Conservation (phyloP, 2,888 invertebrate species). For the Drosophila atroscutellata region DNA sequence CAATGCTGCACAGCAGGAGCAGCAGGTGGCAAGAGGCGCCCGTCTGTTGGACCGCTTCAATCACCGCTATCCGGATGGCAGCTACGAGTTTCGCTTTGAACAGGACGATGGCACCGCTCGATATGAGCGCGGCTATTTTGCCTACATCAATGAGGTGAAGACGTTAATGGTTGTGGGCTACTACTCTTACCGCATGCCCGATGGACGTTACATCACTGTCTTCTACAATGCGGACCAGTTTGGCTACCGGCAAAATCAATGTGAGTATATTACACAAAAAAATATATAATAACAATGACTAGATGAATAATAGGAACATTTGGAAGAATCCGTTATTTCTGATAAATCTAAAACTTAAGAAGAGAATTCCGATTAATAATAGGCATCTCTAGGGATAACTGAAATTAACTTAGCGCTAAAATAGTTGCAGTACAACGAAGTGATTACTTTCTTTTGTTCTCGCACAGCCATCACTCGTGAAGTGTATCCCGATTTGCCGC, state of each 20-base stretch:
- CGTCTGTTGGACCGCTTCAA: constrained; percentile 75
- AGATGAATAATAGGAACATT: background rate
- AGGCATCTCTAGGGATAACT: background rate
- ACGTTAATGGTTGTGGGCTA: constrained; percentile 82
- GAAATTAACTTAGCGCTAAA: background rate
- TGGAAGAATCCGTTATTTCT: background rate
- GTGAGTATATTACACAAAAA: constrained; percentile 61
- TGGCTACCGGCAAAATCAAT: constrained; percentile 82
- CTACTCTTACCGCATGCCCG: constrained; percentile 81
- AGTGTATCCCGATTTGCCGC: constrained; percentile 80
- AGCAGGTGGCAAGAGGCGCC: constrained; percentile 13
- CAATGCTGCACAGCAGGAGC: background rate
- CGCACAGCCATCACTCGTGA: constrained; percentile 78
- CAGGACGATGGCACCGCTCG: constrained; percentile 81
- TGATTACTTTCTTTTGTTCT: background rate
- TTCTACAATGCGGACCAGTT: constrained; percentile 84
- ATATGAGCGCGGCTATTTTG: constrained; percentile 83
- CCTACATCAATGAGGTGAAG: constrained; percentile 68
- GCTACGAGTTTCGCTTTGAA: constrained; percentile 83
- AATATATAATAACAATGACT: background rate
- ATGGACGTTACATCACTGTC: constrained; percentile 80
- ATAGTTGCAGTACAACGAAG: background rate
- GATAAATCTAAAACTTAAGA: background rate
- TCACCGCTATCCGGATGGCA: constrained; percentile 82
- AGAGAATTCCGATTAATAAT: background rate